Base-by-base conservation (phyloP, 2,888 invertebrate genomes). In the Yponomeuta cagnagella region DNA sequence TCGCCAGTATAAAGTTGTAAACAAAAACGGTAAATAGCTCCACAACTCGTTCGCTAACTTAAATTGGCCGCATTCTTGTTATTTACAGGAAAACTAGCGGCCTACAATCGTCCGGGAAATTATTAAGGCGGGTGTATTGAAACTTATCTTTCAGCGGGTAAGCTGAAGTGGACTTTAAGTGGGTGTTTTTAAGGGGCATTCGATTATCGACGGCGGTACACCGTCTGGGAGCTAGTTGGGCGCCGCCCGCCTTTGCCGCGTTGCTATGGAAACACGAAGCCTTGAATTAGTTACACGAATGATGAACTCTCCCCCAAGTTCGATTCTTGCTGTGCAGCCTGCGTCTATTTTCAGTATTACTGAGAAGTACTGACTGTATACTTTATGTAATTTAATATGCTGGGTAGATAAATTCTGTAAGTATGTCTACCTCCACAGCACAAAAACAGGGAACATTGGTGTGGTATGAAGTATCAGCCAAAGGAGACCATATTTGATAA, bases 221-320 rank as follows among this genome's bases (percentile, higher is more conserved):
- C 33, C 6, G 68, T 48, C 48, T 52, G 52, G 68, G n/a, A 37
- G 23, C 52, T 48, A 76, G 80, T 77, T 78, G 78, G 80, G 80
- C 78, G 80, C 76, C 79, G 78, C 77, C 77, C 80, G 78, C 80
- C 81, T 80, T 81, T 79, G 74, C 77, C 76, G 79, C 82, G 90
- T 88, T 82, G 79, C 84, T 78, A 86, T 86, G 82, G 80, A 76
- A 76, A 90, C 87, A 77, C 73, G 77, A 63, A 76, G 77, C 80
- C 82, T 80, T 86, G 89, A 86, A 88, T 89, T 87, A 86, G 84
- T 88, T 87, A 86, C 81, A 82, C 84, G 85, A 84, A 85, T 86
- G 84, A 86, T 86, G 84, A 84, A 86, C 82, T 82, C 82, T 78
- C 79, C 85, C 83, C 80, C 77, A 75, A 72, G 73, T 72, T 73